Conservation (phyloP, 2,113 vertebrate genomes). For the Siphamia tubifer region DNA sequence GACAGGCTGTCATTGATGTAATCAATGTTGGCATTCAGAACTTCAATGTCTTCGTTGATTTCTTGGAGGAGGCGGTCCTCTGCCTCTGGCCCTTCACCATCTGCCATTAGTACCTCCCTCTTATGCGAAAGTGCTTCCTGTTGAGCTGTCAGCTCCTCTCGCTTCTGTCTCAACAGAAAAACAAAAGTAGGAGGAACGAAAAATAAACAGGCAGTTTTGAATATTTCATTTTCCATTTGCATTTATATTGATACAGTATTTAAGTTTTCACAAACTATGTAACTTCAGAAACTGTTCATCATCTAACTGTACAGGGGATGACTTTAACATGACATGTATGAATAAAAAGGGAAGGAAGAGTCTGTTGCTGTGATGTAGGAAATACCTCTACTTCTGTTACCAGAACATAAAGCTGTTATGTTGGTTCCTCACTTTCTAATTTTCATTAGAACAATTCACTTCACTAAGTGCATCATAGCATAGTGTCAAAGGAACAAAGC, state of each 20-base stretch:
- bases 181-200: not conserved
- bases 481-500: no score
- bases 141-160: constrained; percentile 91
- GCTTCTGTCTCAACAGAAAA: constrained; percentile 83
- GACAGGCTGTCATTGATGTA: constrained; percentile 96
- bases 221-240: no score
- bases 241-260: no score
- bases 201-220: no score
- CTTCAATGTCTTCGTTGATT: constrained; percentile 93
- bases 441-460: not conserved
- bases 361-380: not conserved
- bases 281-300: no score
- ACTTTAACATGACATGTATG: not conserved
- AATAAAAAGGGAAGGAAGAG: constrained; percentile 1
- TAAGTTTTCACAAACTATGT: no score
- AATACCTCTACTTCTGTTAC: not conserved
- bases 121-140: constrained; percentile 89
- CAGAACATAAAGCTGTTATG: not conserved
- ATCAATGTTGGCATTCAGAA: constrained; percentile 94
- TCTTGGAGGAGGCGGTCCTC: constrained; percentile 87
- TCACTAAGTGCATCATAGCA: no score
- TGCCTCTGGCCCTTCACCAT: constrained; percentile 86
- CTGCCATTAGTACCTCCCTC: constrained; percentile 83
- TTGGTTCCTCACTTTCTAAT: not conserved
- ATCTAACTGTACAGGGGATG: not conserved